Percentiles rank a stretch among this genome's conserved stretches.
These are phyloP conservation scores for Gymnocypris eckloni DNA, from an alignment of 2,797 vertebrate genomes.

Conservation along the genomic window DNA sequence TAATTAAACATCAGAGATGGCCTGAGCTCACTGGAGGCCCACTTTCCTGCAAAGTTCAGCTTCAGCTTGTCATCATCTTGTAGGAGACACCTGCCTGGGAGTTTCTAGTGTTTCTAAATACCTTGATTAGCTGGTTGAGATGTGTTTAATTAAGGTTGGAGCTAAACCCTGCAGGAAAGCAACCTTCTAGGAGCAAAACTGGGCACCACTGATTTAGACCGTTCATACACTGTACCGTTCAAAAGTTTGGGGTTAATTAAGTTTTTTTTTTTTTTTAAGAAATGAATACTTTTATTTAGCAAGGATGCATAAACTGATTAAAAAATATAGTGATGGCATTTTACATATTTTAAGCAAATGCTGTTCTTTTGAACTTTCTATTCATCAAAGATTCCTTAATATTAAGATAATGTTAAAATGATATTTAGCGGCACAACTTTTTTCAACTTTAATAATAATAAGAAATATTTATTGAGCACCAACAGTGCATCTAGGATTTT, in stretches of 20 bases:
- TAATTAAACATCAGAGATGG: conserved; percentile 21
- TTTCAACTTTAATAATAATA: not conserved
- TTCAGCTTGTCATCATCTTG: not conserved
- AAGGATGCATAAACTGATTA: no score
- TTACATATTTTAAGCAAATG: not conserved
- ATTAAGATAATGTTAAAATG: not conserved
- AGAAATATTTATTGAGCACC: not conserved
- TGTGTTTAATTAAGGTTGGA: conserved; percentile 14
- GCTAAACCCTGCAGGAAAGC: not conserved
- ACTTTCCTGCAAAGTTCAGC: conserved; percentile 19
- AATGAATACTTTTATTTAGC: no score
- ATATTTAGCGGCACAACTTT: not conserved
- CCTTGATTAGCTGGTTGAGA: not conserved
- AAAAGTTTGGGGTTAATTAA: no score
- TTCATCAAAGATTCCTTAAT: not conserved
- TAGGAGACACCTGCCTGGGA: not conserved
- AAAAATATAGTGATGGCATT: no score
- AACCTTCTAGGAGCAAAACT: not conserved
- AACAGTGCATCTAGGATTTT: not conserved
- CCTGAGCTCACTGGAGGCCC: conserved; percentile 26
- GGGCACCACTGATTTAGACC: no score
- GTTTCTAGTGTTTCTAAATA: not conserved
- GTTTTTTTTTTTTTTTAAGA: no score
- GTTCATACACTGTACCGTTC: no score
- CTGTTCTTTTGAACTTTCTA: not conserved